Evolutionary conservation across 2,888 invertebrate species (phyloP).

Genomic region (Tenthredo scrophulariae): DNA sequence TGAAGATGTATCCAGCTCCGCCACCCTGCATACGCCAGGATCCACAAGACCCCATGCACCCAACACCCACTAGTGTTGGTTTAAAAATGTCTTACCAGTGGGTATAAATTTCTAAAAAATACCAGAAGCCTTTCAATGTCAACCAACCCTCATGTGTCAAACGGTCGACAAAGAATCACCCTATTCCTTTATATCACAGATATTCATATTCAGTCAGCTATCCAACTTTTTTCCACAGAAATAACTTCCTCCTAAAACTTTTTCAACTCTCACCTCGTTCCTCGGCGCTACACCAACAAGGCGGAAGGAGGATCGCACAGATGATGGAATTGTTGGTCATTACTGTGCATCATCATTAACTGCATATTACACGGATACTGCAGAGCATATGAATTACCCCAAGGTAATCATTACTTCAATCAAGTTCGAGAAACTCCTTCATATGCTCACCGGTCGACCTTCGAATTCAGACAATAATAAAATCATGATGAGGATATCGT

Average conservation of each 20-base stretch:
- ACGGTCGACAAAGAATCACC: conserved; percentile 39
- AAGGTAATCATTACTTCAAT: neutral
- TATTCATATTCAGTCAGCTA: neutral
- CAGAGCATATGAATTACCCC: neutral
- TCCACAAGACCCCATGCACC: neutral
- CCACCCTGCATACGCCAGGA: neutral
- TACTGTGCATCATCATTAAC: neutral
- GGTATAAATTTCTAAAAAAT: conserved; percentile 34
- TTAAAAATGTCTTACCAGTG: neutral
- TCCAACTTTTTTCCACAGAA: neutral
- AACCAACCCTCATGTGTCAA: conserved; percentile 50
- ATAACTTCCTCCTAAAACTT: neutral
- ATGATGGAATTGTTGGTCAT: neutral
- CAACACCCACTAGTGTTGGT: neutral
- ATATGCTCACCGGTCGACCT: neutral
- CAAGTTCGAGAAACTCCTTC: conserved; percentile 10
- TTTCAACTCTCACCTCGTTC: neutral
- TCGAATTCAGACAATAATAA: neutral
- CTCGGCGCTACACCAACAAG: neutral
- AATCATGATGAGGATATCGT: neutral
- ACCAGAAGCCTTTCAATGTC: conserved; percentile 47
- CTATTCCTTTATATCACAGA: neutral
- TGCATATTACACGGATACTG: neutral
- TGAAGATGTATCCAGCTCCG: conserved; percentile 28
- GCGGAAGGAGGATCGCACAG: neutral